These are phyloP conservation scores for Tyrannus savana DNA, from an alignment of 2,113 vertebrate genomes.

Conservation along the genomic window DNA sequence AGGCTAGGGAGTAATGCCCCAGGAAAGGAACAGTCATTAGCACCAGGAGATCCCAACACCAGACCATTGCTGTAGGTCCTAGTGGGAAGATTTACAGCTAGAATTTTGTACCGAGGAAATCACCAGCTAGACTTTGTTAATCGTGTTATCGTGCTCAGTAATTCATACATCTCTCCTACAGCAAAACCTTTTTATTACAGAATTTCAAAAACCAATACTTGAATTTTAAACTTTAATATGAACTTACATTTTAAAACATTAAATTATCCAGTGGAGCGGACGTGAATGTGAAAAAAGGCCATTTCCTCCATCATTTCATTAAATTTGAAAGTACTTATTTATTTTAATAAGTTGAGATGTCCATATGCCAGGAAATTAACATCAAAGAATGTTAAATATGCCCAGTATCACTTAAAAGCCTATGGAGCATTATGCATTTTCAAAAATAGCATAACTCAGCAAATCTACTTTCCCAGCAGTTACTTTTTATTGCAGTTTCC, in stretches of 20 bases:
- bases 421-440: slow-evolving; percentile 50
- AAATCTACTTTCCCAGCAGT: slow-evolving; percentile 48
- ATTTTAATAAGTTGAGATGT: slow-evolving; percentile 72
- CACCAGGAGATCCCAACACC: background rate
- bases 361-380: slow-evolving; percentile 80
- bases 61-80: background rate
- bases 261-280: slow-evolving; percentile 65
- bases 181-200: slow-evolving; percentile 61
- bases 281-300: slow-evolving; percentile 52
- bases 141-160: slow-evolving; percentile 60
- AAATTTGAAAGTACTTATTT: slow-evolving; percentile 71
- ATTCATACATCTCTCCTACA: slow-evolving; percentile 62
- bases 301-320: slow-evolving; percentile 72
- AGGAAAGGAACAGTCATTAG: background rate
- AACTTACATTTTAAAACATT: slow-evolving; percentile 70
- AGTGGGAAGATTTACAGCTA: slow-evolving; percentile 53
- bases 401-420: slow-evolving; percentile 55
- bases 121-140: slow-evolving; percentile 71
- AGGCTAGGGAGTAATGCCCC: background rate
- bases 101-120: slow-evolving; percentile 74
- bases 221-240: slow-evolving; percentile 68
- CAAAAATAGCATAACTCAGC: slow-evolving; percentile 49
- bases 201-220: slow-evolving; percentile 65
- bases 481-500: slow-evolving; percentile 41
- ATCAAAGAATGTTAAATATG: slow-evolving; percentile 70